phyloP scores from a whole-genome alignment of 2,888 invertebrate genomes.

The Caenorhabditis sp. region DNA sequence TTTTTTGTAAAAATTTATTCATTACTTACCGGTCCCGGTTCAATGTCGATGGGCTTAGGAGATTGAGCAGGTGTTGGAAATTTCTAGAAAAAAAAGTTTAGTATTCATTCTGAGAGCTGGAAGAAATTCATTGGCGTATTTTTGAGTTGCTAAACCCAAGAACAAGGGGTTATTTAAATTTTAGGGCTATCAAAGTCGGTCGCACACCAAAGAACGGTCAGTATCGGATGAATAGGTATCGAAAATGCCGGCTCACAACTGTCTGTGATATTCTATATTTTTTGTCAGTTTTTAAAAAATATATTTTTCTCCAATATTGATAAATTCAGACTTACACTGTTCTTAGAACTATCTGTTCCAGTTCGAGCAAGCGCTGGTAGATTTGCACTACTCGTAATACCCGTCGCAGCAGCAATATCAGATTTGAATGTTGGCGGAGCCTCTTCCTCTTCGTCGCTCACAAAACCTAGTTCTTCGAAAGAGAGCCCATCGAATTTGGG shows the following conservation, averaged over 20 bases:
- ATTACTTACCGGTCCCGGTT: background rate
- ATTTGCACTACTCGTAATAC: constrained; percentile 5
- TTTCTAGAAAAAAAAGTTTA: constrained; percentile 3
- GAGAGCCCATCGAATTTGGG: constrained; percentile 26
- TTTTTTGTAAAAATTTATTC: background rate
- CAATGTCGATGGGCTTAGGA: background rate
- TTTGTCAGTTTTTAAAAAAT: background rate
- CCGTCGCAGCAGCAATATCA: background rate
- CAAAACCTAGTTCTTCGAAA: constrained; percentile 18
- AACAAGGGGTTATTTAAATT: too few relatives aligned
- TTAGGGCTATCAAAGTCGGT: too few relatives aligned
- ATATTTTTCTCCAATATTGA: background rate
- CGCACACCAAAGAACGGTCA: too few relatives aligned
- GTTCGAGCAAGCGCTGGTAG: background rate
- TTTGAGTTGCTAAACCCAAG: too few relatives aligned
- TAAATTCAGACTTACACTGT: background rate
- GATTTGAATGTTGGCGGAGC: background rate
- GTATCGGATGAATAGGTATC: too few relatives aligned
- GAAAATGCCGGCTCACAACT: too few relatives aligned
- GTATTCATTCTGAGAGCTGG: too few relatives aligned
- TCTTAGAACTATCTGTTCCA: background rate
- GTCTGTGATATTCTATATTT: too few relatives aligned
- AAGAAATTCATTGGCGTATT: too few relatives aligned
- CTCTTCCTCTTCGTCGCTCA: constrained; percentile 11
- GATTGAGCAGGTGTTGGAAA: constrained; percentile 1